phyloP scores from a whole-genome alignment of 2,888 invertebrate genomes.

The Gisinianus flammeolus region DNA sequence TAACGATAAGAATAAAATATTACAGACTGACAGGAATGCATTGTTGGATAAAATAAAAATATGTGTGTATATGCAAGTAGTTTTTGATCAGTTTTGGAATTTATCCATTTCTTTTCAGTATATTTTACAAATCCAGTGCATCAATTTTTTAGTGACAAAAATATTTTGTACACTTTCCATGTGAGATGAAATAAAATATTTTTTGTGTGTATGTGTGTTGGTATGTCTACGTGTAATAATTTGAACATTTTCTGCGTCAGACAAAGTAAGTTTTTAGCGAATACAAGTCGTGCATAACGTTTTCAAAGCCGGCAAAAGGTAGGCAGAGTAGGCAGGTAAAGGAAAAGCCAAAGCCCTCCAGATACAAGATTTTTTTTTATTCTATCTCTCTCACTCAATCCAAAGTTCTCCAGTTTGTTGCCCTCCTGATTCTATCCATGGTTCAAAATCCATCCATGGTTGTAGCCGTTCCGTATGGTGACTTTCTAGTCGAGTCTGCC shows the following conservation, averaged over 20 bases:
- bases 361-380: constrained; percentile 40
- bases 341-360: constrained; percentile 45
- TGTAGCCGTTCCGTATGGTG: constrained; percentile 28
- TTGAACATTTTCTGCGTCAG: neutral
- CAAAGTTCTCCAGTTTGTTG: constrained; percentile 42
- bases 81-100: too few relatives aligned
- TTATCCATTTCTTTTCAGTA: too few relatives aligned
- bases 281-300: constrained; percentile 6
- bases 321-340: neutral
- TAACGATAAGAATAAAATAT: too few relatives aligned
- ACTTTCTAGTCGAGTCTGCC: constrained; percentile 10
- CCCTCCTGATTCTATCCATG: constrained; percentile 15
- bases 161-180: too few relatives aligned
- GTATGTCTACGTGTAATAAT: too few relatives aligned
- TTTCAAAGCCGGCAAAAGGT: neutral
- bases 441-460: constrained; percentile 19
- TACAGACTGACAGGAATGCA: too few relatives aligned
- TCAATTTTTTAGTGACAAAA: too few relatives aligned
- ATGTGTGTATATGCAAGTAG: too few relatives aligned
- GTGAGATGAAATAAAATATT: too few relatives aligned
- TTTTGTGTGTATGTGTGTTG: too few relatives aligned
- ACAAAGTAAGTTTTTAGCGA: neutral
- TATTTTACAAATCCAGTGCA: too few relatives aligned
- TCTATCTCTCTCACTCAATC: constrained; percentile 7
- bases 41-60: too few relatives aligned